Conservation (phyloP, 2,113 vertebrate species). For the Ageneiosus marmoratus region DNA sequence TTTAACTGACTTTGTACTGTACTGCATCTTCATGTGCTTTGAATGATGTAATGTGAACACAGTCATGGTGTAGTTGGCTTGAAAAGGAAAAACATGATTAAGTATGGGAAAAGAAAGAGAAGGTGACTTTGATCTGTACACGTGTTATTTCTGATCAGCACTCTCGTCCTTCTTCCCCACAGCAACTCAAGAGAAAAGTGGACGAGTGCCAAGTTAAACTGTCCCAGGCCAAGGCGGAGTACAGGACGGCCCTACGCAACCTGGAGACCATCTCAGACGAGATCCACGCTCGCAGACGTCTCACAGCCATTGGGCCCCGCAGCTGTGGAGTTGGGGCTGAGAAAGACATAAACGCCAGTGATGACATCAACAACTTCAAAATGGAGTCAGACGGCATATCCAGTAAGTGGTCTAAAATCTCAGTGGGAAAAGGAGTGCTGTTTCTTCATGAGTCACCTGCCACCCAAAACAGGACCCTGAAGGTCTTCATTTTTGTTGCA, state of each 20-base stretch:
- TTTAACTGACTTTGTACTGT: neutral
- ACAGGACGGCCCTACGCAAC: conserved; percentile 86
- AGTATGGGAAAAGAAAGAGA: neutral
- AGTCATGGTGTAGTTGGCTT: neutral
- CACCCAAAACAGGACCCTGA: neutral
- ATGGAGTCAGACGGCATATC: conserved; percentile 84
- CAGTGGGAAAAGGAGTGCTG: neutral
- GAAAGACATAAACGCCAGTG: conserved; percentile 67
- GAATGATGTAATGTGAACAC: neutral
- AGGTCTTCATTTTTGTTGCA: conserved; percentile 59
- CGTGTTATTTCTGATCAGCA: neutral
- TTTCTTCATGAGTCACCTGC: neutral
- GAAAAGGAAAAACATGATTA: neutral
- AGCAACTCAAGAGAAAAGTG: conserved; percentile 91
- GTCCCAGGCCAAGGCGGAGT: conserved; percentile 85
- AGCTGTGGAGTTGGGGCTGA: conserved; percentile 90
- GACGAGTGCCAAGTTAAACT: conserved; percentile 90
- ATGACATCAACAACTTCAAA: conserved; percentile 79
- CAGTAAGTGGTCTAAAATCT: conserved; percentile 73
- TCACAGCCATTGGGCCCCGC: conserved; percentile 84
- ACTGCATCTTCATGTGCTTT: neutral
- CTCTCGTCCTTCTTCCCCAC: conserved; percentile 21
- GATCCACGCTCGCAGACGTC: conserved; percentile 90
- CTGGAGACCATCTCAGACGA: conserved; percentile 96
- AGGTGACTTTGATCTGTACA: neutral